These are phyloP conservation scores for Leptinotarsa lineolata DNA, from an alignment of 1,140 invertebrate species.

Conservation along the genomic window DNA sequence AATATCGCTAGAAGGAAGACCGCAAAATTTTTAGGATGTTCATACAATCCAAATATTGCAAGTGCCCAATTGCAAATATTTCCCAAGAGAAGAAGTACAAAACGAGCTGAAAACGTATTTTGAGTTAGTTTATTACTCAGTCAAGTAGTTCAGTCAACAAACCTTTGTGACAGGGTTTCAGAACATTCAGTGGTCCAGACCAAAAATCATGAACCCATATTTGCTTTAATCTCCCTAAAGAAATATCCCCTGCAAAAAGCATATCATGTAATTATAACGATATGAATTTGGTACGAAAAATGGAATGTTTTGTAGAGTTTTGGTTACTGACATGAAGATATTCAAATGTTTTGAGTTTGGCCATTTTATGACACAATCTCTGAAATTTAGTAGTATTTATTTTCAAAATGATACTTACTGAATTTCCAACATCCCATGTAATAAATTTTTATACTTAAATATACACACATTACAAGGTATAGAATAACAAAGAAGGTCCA, in stretches of 20 bases:
- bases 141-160: conserved; percentile 9
- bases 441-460: conserved; percentile 81
- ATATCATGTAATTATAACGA: not conserved
- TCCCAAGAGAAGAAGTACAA: conserved; percentile 65
- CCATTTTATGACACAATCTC: no score
- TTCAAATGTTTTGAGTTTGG: no score
- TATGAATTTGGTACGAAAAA: no score
- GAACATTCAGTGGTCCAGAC: conserved; percentile 56
- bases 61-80: conserved; percentile 78
- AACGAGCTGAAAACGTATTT: conserved; percentile 53
- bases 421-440: conserved; percentile 82
- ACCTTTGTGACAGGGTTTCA: conserved; percentile 61
- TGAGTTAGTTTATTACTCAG: conserved; percentile 5
- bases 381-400: no score
- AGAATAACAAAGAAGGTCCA: conserved; percentile 78
- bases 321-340: no score
- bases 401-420: conserved; percentile 62
- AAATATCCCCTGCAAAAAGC: conserved; percentile 48
- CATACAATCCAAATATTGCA: conserved; percentile 69
- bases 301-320: no score
- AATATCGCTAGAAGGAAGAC: conserved; percentile 81
- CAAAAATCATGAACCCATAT: conserved; percentile 55
- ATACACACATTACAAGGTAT: conserved; percentile 72
- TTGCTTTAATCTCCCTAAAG: conserved; percentile 58
- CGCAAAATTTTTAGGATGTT: conserved; percentile 77